phyloP scores from a whole-genome alignment of 1,140 invertebrate genomes.

The Drosophila sechellia region DNA sequence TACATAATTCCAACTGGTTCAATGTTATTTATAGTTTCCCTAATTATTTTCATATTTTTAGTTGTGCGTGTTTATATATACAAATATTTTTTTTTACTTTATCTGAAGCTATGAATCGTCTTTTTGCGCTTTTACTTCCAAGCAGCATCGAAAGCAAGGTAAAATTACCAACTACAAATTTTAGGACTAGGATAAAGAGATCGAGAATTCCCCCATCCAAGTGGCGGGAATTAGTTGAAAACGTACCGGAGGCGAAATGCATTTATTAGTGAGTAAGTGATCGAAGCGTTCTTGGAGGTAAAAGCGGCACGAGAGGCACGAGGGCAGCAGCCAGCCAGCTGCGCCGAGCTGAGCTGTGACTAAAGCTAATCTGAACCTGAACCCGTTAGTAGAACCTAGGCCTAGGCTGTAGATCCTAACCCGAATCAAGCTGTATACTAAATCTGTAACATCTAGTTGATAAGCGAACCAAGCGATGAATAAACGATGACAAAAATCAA shows the following conservation, averaged over 20 bases:
- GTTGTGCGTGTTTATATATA: conserved; percentile 7
- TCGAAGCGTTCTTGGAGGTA: conserved; percentile 69
- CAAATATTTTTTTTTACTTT: conserved; percentile 5
- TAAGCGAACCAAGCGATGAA: conserved; percentile 26
- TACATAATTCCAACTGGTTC: conserved; percentile 45
- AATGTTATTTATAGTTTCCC: conserved; percentile 52
- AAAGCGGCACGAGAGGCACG: conserved; percentile 49
- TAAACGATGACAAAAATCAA: conserved; percentile 22
- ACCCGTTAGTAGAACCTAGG: conserved; percentile 40
- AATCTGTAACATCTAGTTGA: conserved; percentile 17
- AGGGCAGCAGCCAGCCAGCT: conserved; percentile 8
- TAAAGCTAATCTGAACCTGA: conserved; percentile 52
- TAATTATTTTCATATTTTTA: conserved; percentile 13
- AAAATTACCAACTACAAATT: conserved; percentile 38
- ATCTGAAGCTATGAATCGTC: conserved; percentile 34
- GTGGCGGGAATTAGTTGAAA: conserved; percentile 48
- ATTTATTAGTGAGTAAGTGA: conserved; percentile 79
- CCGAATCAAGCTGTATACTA: conserved; percentile 47
- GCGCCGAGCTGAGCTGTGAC: conserved; percentile 60
- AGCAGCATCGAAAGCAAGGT: conserved; percentile 43
- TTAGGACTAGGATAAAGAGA: conserved; percentile 9
- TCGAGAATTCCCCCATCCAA: conserved; percentile 15
- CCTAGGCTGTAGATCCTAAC: conserved; percentile 35
- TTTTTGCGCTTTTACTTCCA: conserved; percentile 75
- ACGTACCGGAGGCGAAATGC: conserved; percentile 82